Base-by-base conservation (phyloP, 2,888 invertebrate genomes). In the Eueremaeus valkanovi region DNA sequence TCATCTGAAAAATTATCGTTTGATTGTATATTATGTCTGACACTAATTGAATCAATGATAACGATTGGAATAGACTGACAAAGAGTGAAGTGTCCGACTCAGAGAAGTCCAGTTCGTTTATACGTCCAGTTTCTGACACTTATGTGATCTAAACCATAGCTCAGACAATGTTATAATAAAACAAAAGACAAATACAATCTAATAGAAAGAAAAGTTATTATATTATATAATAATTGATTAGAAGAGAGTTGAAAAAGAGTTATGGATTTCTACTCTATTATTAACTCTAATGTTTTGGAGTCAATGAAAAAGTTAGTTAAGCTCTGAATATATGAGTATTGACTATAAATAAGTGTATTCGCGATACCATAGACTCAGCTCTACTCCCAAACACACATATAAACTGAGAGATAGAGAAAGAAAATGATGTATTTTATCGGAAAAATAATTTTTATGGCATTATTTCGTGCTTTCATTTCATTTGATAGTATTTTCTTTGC, bases 401-500 rank as follows among this genome's bases (percentile, higher is more conserved):
- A 51, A n/a, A 51, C 24, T 3, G 24, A 27, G 58, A 16, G 58
- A 58, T 5, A 51, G 51, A 11, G 5, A 51, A 8, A 51, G 9
- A 18, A 51, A 58, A 58, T 58, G 58, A 58, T 29, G 58, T 58
- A 24, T 58, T 58, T 58, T 24, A 9, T 18, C n/a, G 18, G 16
- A 13, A 18, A 24, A 58, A 27, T 24, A 24, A 58, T 24, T 58
- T 58, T 58, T 58, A 58, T 58, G 21, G 27, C 18, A 58, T 58
- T 58, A 27, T 58, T 58, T 58, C 58, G 58, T 58, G 58, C 27
- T 29, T 58, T 58, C 58, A 27, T 24, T 58, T 24, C 58, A 58
- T 58, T 58, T 24, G 27, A 58, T 58, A 58, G 58, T 58, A 58
- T 58, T 58, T 58, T 58, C 58, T 49, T 49, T 16, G 45, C 45